A percentile compares a stretch with the other conserved stretches of the same genome.
phyloP scores from a whole-genome alignment of 2,888 invertebrate species.

The Andrena praecox region DNA sequence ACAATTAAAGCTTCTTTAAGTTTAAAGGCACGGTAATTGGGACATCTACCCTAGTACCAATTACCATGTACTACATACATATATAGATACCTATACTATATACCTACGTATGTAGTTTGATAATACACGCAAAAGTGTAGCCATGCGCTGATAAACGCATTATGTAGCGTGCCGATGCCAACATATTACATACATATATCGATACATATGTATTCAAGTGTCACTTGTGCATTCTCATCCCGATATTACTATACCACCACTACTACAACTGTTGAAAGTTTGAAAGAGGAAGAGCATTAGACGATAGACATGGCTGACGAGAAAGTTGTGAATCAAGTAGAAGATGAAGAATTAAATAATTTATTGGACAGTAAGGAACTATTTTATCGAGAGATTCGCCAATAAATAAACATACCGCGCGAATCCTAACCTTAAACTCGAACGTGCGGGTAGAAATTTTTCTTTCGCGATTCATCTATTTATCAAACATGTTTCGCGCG shows the following conservation, averaged over 20 bases:
- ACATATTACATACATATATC: not conserved
- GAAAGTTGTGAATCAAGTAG: constrained; percentile 76
- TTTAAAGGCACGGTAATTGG: no score
- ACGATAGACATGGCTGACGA: constrained; percentile 66
- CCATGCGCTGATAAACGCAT: constrained; percentile 16
- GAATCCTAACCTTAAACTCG: constrained; percentile 41
- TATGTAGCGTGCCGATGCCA: constrained; percentile 13
- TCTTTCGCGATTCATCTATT: not conserved
- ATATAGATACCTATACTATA: no score
- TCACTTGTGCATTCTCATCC: no score
- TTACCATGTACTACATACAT: no score
- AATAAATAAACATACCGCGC: not conserved
- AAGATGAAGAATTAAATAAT: constrained; percentile 90
- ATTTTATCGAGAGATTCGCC: constrained; percentile 31
- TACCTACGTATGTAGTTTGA: no score
- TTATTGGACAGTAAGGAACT: constrained; percentile 90
- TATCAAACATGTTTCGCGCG: not conserved
- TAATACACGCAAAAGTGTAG: not conserved
- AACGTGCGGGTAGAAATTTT: not conserved
- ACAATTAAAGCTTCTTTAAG: no score
- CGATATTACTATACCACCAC: no score
- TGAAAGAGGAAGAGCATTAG: not conserved
- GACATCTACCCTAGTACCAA: no score
- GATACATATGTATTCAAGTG: no score
- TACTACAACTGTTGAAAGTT: not conserved